Conservation (phyloP, 2,797 vertebrate species). For the Macropus fuliginosus region DNA sequence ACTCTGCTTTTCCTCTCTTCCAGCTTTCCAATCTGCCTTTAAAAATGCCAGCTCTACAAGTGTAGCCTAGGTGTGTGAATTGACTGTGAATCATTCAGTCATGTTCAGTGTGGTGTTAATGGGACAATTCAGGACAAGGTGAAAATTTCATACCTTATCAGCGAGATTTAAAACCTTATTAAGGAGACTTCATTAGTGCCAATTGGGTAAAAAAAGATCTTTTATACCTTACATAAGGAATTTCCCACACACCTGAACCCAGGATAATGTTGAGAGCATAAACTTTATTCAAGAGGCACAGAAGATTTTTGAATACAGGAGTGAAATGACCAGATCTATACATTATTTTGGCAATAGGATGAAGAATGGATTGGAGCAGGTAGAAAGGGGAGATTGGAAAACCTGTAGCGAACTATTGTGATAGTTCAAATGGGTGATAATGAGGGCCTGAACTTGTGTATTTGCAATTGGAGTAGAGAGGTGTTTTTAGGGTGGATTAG, state of each 20-base stretch:
- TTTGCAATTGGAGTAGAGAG: neutral
- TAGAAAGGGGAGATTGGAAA: neutral
- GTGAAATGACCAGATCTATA: constrained; percentile 12
- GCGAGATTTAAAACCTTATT: neutral
- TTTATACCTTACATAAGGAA: neutral
- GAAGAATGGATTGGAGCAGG: neutral
- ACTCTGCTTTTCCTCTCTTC: neutral
- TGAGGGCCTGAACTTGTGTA: neutral
- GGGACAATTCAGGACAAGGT: neutral
- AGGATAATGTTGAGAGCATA: neutral
- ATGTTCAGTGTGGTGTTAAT: neutral
- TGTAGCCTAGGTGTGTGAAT: neutral
- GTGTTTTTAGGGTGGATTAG: constrained; percentile 54
- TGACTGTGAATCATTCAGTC: neutral
- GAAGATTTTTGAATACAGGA: neutral
- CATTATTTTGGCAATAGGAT: neutral
- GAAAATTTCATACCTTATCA: neutral
- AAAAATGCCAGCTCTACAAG: neutral
- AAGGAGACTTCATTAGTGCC: neutral
- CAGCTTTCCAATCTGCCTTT: neutral
- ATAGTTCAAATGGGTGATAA: neutral
- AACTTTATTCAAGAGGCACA: neutral
- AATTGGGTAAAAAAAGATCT: constrained; percentile 14
- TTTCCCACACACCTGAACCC: neutral
- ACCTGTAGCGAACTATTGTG: neutral